These are phyloP conservation scores for Myotis daubentonii DNA, from an alignment of 2,797 vertebrate genomes.

Conservation along the genomic window DNA sequence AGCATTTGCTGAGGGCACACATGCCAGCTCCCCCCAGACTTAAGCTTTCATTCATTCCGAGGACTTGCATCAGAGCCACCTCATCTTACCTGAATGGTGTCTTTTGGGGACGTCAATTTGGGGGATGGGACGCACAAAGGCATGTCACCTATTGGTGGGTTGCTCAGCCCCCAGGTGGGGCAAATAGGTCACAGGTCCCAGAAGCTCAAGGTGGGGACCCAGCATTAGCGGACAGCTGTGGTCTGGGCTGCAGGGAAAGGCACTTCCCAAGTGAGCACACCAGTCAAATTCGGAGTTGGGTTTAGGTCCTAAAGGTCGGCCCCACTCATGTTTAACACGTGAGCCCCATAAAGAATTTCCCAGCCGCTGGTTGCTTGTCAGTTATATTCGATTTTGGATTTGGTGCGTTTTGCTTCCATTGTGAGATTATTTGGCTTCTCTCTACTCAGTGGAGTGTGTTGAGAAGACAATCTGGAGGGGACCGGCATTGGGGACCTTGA, in stretches of 20 bases:
- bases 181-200: rapidly evolving
- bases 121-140: not conserved
- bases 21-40: not conserved
- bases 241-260: not conserved
- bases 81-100: not conserved
- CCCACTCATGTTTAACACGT: rapidly evolving
- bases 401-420: not conserved
- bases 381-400: not conserved
- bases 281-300: too few species aligned
- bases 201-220: not conserved
- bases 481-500: rapidly evolving
- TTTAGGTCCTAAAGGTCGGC: not conserved
- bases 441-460: not conserved
- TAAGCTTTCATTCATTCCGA: not conserved
- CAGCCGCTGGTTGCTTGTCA: not conserved
- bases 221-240: not conserved
- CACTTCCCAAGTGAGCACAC: rapidly evolving
- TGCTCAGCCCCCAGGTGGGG: not conserved
- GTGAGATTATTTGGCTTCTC: constrained; percentile 11
- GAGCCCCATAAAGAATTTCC: not conserved
- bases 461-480: constrained; percentile 54
- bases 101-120: not conserved
- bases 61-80: not conserved
- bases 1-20: not conserved
- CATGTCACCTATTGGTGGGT: rapidly evolving